Base-by-base conservation (phyloP, 2,888 invertebrate genomes). In the Flabesymbios commensalis region DNA sequence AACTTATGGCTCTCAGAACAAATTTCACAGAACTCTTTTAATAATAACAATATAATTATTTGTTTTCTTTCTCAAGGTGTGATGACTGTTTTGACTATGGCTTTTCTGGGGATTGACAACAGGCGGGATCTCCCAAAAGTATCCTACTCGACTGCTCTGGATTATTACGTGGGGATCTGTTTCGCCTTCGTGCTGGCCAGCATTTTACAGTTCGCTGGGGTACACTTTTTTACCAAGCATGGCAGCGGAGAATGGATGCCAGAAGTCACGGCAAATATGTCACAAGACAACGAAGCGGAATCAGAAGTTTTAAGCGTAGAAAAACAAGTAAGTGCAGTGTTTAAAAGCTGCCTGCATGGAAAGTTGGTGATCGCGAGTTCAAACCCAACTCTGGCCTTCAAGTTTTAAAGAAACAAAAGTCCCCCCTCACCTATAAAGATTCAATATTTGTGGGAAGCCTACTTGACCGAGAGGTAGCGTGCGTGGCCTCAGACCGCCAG, bases 181-280 rank as follows among this genome's bases (percentile, higher is more conserved):
- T 92, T 91, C 77, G 88, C 87, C 2, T 73, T 74, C 57, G 65
- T 75, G 4, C 93, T 95, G 74, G 93, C 94, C 0, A 94, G 94
- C 0, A 86, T 96, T 1, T 84, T 96, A 22, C 94, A 96, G 81
- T 96, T 95, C 75, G 94, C 95, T n/a, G 92, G 93, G 0, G 96
- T 96, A 0, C 95, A 96, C 84, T 95, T 93, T 82, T 94, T 94
- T 78, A 95, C 94, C n/a, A 91, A 91, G 82, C 56, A 59, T 22
- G 90, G 90, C 32, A 90, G 89, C 3, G 91, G 90, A 0, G 90
- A 91, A 55, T 39, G 47, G 2, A 39, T 58, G 28, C 29, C 59
- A 36, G 64, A 61, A 45, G 33, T 31, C 2, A 47, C 51, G 39
- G 61, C 59, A 39, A 55, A 54, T 39, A 58, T 57, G 14, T 55